Evolutionary conservation across 2,113 vertebrate genomes (phyloP).

Genomic region (Coturnix japonica): DNA sequence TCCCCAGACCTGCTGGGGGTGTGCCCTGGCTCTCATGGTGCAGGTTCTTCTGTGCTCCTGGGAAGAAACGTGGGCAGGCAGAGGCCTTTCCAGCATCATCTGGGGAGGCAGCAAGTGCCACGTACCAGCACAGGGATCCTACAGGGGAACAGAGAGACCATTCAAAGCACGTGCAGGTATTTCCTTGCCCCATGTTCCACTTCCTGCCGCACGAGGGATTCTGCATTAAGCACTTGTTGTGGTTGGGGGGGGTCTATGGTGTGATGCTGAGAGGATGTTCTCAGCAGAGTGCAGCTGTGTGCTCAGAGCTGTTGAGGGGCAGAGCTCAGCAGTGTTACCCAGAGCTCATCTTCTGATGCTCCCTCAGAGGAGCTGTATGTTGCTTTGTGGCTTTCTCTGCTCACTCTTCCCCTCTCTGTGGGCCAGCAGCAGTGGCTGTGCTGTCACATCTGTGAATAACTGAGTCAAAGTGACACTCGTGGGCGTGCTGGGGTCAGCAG

Average conservation of each 20-base stretch:
- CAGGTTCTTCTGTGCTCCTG: not conserved
- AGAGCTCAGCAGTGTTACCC: not conserved
- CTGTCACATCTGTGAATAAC: not conserved
- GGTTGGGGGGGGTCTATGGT: not conserved
- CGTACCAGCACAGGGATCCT: not conserved
- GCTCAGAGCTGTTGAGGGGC: too few relatives aligned
- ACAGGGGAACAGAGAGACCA: not conserved
- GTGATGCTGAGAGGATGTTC: not conserved
- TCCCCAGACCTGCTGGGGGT: not conserved
- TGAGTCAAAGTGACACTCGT: not conserved
- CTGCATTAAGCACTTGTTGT: not conserved
- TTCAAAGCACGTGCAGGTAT: not conserved
- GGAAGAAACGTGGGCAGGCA: not conserved
- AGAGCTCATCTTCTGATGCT: not conserved
- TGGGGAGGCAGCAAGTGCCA: not conserved
- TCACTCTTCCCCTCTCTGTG: not conserved
- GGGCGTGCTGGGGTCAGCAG: not conserved
- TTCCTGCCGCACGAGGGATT: not conserved
- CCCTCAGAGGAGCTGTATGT: not conserved
- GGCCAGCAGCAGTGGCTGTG: not conserved
- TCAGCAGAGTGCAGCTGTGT: fast-evolving
- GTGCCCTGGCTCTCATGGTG: fast-evolving
- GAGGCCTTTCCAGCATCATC: not conserved
- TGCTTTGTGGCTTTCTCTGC: constrained; percentile 21
- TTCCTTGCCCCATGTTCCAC: fast-evolving